These are phyloP conservation scores for Ophioninae sp. DNA, from an alignment of 2,888 invertebrate species.

Conservation along the genomic window DNA sequence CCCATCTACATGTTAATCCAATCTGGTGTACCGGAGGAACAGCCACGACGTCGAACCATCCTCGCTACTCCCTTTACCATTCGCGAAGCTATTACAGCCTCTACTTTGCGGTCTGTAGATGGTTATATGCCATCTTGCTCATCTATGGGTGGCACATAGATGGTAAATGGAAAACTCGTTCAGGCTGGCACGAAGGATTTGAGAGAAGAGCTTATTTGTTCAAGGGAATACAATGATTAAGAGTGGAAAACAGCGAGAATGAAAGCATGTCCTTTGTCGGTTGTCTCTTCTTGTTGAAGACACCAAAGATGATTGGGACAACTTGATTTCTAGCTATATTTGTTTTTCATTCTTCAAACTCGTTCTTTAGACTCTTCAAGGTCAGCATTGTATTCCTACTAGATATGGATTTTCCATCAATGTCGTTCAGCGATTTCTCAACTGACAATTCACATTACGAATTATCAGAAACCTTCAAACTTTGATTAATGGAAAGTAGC, in stretches of 20 bases:
- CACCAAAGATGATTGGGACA: conserved; percentile 31
- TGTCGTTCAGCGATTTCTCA: no score
- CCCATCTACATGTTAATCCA: conserved; percentile 78
- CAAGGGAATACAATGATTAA: conserved; percentile 2
- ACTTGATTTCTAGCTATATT: conserved; percentile 40
- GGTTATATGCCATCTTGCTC: conserved; percentile 35
- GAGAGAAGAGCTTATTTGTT: conserved; percentile 28
- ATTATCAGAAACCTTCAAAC: no score
- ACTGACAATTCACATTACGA: no score
- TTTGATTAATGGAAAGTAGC: no score
- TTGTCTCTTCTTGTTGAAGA: conserved; percentile 1
- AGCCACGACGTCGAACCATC: conserved; percentile 66
- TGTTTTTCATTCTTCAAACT: conserved; percentile 27
- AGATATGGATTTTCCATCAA: no score
- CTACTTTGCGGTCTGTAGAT: conserved; percentile 62
- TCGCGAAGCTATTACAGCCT: conserved; percentile 63
- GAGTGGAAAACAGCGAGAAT: background rate
- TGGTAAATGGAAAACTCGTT: conserved; percentile 36
- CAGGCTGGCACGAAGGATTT: conserved; percentile 19
- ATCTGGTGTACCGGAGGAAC: conserved; percentile 69
- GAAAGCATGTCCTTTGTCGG: background rate
- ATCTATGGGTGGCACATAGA: conserved; percentile 22
- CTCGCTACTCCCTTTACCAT: conserved; percentile 64
- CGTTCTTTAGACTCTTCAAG: background rate
- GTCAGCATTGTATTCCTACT: no score